phyloP scores from a whole-genome alignment of 1,140 invertebrate species.

The Eurosta solidaginis region DNA sequence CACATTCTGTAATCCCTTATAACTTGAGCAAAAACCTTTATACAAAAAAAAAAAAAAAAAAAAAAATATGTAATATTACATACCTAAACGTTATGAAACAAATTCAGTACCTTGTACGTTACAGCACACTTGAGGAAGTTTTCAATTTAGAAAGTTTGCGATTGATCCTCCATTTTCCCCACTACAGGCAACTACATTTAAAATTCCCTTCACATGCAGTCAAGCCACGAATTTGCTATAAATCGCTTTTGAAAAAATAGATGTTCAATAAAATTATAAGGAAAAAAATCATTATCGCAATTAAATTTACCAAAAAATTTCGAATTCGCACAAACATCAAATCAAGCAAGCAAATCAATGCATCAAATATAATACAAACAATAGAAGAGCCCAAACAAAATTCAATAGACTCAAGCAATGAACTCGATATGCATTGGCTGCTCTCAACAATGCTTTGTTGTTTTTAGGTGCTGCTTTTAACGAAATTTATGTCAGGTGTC shows the following conservation, averaged over 20 bases:
- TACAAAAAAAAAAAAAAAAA: no score
- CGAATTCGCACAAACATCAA: not conserved
- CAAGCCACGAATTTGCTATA: not conserved
- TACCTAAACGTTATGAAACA: no score
- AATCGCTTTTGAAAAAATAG: not conserved
- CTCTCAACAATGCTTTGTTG: not conserved
- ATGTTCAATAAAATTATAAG: not conserved
- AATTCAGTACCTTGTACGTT: no score
- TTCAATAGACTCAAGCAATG: conserved; percentile 33
- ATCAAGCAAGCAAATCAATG: not conserved
- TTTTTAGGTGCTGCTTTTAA: no score
- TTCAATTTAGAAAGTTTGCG: no score
- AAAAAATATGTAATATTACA: no score
- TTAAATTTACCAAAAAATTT: not conserved
- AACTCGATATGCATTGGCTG: conserved; percentile 20
- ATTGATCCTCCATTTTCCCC: no score
- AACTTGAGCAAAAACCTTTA: no score
- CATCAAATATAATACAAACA: not conserved
- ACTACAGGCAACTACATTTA: no score
- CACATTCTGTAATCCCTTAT: no score
- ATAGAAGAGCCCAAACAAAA: not conserved
- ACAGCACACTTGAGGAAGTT: no score
- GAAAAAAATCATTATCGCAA: no score
- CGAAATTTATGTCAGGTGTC: conserved; percentile 25
- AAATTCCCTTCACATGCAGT: not conserved